A percentile compares a stretch with the other conserved stretches of the same genome.
Evolutionary conservation across 2,113 vertebrate species (phyloP).

Genomic region (Otolemur garnettii): DNA sequence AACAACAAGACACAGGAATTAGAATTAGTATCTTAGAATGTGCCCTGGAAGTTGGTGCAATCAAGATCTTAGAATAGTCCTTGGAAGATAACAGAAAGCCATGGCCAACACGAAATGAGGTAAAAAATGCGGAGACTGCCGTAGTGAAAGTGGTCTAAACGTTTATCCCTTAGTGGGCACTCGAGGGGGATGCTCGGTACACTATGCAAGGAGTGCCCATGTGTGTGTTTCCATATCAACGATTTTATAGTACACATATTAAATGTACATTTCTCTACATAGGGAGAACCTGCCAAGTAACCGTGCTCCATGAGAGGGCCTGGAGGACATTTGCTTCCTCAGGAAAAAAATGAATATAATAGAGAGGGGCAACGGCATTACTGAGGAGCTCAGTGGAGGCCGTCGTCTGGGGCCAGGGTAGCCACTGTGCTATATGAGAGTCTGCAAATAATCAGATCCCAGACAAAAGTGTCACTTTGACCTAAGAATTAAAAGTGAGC

Average conservation of each 20-base stretch:
- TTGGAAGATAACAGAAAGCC: too few relatives aligned
- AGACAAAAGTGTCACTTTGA: not conserved
- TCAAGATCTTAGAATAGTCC: too few relatives aligned
- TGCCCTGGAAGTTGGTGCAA: too few relatives aligned
- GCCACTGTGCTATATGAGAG: too few relatives aligned
- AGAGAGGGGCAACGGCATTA: not conserved
- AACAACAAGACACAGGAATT: too few relatives aligned
- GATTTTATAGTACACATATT: not conserved
- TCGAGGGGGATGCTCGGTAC: not conserved
- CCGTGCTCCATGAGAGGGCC: not conserved
- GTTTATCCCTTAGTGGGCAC: not conserved
- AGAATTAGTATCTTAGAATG: not conserved
- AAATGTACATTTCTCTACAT: not conserved
- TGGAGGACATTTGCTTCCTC: not conserved
- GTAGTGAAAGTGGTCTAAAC: not conserved
- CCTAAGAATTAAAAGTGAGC: not conserved
- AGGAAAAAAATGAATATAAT: not conserved
- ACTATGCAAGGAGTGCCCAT: not conserved
- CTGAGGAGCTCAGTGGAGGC: not conserved
- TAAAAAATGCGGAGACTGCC: not conserved
- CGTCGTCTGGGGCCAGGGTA: fast-evolving
- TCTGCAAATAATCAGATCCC: not conserved
- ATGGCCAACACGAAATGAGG: not conserved
- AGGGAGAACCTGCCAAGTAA: not conserved
- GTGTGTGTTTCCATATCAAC: not conserved